Percentiles rank a stretch among this genome's conserved stretches.
Conservation (phyloP, 2,113 vertebrate genomes). For the Labeo catla region DNA sequence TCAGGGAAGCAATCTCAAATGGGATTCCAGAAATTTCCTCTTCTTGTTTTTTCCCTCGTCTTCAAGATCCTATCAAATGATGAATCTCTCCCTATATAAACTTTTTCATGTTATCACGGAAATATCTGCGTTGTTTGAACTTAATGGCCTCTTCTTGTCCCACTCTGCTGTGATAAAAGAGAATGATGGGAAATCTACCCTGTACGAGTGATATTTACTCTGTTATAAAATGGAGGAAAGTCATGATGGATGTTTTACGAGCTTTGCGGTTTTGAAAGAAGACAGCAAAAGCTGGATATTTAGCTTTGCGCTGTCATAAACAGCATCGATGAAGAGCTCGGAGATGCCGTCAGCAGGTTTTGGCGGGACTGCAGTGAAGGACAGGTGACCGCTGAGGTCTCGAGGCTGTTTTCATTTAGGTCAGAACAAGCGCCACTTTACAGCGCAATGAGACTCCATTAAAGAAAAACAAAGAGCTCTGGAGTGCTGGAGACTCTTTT, state of each 20-base stretch:
- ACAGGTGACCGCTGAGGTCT: constrained; percentile 61
- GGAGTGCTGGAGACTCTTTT: constrained; percentile 45
- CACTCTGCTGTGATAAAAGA: constrained; percentile 67
- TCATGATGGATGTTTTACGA: constrained; percentile 28
- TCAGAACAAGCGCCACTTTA: constrained; percentile 62
- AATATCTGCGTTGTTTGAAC: constrained; percentile 72
- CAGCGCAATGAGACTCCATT: constrained; percentile 59
- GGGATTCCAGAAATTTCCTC: constrained; percentile 81
- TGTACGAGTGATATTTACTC: constrained; percentile 66
- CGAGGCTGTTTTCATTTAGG: constrained; percentile 64
- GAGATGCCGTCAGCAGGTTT: constrained; percentile 51
- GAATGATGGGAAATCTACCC: constrained; percentile 67
- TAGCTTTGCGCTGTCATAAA: constrained; percentile 7
- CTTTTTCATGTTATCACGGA: constrained; percentile 70
- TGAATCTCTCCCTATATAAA: constrained; percentile 76
- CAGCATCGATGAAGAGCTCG: not conserved
- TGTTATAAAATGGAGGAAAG: constrained; percentile 33
- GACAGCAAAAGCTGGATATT: constrained; percentile 27
- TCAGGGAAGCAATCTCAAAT: constrained; percentile 80
- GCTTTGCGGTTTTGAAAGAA: constrained; percentile 19
- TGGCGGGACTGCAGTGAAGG: constrained; percentile 48
- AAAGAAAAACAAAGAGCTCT: constrained; percentile 61
- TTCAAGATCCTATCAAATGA: constrained; percentile 75
- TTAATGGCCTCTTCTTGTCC: constrained; percentile 62
- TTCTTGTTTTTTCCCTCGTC: constrained; percentile 69